These are phyloP conservation scores for Anniella stebbinsi DNA, from an alignment of 2,797 vertebrate species.

Conservation along the genomic window DNA sequence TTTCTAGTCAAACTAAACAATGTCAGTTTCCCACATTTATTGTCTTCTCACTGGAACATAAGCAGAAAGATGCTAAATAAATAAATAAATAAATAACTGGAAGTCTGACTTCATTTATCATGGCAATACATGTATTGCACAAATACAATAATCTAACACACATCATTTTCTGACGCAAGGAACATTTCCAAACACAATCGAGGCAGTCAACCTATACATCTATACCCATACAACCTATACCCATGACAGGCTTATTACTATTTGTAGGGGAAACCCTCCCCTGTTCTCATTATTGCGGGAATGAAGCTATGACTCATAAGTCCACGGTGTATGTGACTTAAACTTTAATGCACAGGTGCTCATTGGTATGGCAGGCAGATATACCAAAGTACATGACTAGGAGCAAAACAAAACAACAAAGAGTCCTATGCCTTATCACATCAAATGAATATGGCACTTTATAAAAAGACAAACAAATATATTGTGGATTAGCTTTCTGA, in stretches of 20 bases:
- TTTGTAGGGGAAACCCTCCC: conserved; percentile 1
- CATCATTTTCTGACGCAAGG: conserved; percentile 14
- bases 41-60: conserved; percentile 34
- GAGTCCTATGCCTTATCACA: neutral
- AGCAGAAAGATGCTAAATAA: conserved; percentile 29
- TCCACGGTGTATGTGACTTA: neutral
- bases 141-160: conserved; percentile 16
- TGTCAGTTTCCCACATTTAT: conserved; percentile 41
- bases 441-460: neutral
- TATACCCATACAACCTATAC: conserved; percentile 8
- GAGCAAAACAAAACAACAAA: neutral
- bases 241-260: conserved; percentile 2
- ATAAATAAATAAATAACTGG: neutral
- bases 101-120: conserved; percentile 27
- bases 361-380: neutral
- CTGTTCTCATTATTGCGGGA: neutral
- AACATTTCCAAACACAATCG: conserved; percentile 38
- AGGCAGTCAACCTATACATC: neutral
- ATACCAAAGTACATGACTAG: neutral
- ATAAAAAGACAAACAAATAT: neutral
- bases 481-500: neutral
- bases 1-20: conserved; percentile 29
- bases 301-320: conserved; percentile 10
- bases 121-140: neutral
- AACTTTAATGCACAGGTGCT: neutral